Percentiles rank a stretch among this genome's conserved stretches.
Evolutionary conservation across 2,113 vertebrate genomes (phyloP).

Genomic region (Saccopteryx leptura): DNA sequence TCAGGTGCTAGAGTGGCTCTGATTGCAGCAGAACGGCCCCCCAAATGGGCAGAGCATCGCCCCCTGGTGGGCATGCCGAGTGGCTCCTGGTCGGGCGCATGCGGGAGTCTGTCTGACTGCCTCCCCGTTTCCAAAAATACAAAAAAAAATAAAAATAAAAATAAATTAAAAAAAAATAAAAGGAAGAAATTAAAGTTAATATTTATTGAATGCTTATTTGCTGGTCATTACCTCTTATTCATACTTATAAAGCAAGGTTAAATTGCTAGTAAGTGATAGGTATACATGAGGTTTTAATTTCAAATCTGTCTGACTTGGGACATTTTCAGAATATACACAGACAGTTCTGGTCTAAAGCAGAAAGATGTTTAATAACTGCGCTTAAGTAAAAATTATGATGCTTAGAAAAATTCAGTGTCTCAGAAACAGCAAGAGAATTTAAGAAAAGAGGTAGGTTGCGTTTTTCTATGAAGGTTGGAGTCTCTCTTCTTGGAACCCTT

Average conservation of each 20-base stretch:
- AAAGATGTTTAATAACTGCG: neutral
- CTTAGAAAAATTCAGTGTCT: neutral
- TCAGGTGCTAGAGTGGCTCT: too few relatives aligned
- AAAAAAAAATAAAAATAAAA: too few relatives aligned
- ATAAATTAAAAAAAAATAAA: constrained; percentile 24
- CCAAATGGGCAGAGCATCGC: too few relatives aligned
- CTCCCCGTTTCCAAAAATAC: too few relatives aligned
- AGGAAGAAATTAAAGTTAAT: neutral
- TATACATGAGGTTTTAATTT: constrained; percentile 40
- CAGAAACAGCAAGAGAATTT: constrained; percentile 2
- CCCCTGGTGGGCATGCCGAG: too few relatives aligned
- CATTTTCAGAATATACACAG: neutral
- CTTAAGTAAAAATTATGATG: constrained; percentile 24
- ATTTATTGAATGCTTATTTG: constrained; percentile 22
- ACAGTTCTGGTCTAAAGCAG: neutral
- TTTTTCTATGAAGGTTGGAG: neutral
- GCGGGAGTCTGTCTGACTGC: too few relatives aligned
- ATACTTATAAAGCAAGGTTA: neutral
- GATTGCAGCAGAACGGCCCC: too few relatives aligned
- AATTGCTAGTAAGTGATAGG: neutral
- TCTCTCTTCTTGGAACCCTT: constrained; percentile 5
- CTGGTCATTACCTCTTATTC: neutral
- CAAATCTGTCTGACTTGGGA: neutral
- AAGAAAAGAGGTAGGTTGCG: neutral
- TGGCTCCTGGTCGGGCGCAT: too few relatives aligned